Percentiles rank a stretch among this genome's conserved stretches.
Conservation (phyloP, 2,888 invertebrate genomes). For the Protophormia terraenovae region DNA sequence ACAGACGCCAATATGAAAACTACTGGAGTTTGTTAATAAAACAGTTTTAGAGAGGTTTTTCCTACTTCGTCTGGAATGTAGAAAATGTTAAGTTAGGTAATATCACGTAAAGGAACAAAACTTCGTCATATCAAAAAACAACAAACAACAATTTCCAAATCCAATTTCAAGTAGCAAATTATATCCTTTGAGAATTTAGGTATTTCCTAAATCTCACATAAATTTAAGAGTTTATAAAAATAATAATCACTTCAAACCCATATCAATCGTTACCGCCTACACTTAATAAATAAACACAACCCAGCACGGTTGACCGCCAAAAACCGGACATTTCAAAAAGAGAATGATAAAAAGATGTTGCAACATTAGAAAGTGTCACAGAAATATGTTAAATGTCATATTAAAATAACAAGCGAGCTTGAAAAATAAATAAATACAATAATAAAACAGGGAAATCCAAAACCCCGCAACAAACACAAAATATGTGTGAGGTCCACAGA, state of each 20-base stretch:
- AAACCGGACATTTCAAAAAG: conserved; percentile 58
- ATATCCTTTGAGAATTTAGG: neutral
- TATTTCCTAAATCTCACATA: conserved; percentile 10
- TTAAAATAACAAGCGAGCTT: conserved; percentile 57
- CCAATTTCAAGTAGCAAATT: neutral
- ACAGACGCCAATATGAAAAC: too few species aligned
- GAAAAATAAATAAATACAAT: conserved; percentile 39
- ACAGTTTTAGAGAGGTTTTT: too few species aligned
- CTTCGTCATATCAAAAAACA: neutral
- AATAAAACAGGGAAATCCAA: conserved; percentile 52
- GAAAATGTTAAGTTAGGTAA: too few species aligned
- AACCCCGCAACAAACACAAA: neutral
- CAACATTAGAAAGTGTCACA: conserved; percentile 56
- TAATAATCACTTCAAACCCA: conserved; percentile 56
- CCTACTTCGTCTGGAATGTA: too few species aligned
- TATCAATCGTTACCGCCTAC: conserved; percentile 64
- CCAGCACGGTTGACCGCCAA: conserved; percentile 64
- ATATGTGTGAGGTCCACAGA: conserved; percentile 60
- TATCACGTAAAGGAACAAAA: too few species aligned
- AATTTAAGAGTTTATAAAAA: neutral
- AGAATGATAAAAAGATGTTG: conserved; percentile 26
- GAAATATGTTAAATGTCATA: conserved; percentile 65
- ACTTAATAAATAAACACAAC: conserved; percentile 48
- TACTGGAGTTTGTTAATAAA: too few species aligned
- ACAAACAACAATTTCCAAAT: neutral